Base-by-base conservation (phyloP, 2,888 invertebrate species). In the Trypoxylon attenuatum region DNA sequence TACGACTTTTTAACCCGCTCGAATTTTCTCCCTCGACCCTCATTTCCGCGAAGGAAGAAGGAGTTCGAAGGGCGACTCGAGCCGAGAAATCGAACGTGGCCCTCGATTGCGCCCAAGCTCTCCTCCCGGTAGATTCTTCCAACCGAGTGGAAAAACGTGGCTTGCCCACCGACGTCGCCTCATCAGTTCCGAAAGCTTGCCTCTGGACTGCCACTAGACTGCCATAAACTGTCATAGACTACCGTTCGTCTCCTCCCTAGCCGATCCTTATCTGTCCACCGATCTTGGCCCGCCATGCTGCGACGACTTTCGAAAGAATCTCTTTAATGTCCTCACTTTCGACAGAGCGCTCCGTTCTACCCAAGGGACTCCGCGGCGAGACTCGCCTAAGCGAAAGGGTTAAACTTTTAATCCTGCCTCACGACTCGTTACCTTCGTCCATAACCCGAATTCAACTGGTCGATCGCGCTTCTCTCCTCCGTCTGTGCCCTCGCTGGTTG, bases 321-420 rank as follows among this genome's bases (percentile, higher is more conserved):
- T n/a, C n/a, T n/a, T n/a, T n/a, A n/a, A n/a, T n/a, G n/a, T n/a
- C n/a, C n/a, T n/a, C 60, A 52, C 43, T 25, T 41, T 39, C 53
- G 53, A 65, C 63, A 55, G 58, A 39, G n/a, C 55, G 49, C 53
- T 42, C 41, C 46, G 45, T 42, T 60, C 33, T 25, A 8, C 33
- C 13, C n/a, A 13, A 4, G 4, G 33, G 33, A 33, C 33, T 8
- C 33, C 52, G 19, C n/a, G n/a, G 57, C 59, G 69, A 61, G 65
- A 71, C 65, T 59, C 67, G 71, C 66, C n/a, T n/a, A n/a, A n/a
- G n/a, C n/a, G n/a, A n/a, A n/a, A n/a, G n/a, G n/a, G 75, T 68
- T 62, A 67, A 80, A 81, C 73, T 82, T 80, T 81, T 78, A 82
- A 80, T 81, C 76, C 75, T 54, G 66, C 67, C 73, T 72, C 72